Evolutionary conservation across 2,888 invertebrate species (phyloP).

Genomic region (Drosophila meridionalis): DNA sequence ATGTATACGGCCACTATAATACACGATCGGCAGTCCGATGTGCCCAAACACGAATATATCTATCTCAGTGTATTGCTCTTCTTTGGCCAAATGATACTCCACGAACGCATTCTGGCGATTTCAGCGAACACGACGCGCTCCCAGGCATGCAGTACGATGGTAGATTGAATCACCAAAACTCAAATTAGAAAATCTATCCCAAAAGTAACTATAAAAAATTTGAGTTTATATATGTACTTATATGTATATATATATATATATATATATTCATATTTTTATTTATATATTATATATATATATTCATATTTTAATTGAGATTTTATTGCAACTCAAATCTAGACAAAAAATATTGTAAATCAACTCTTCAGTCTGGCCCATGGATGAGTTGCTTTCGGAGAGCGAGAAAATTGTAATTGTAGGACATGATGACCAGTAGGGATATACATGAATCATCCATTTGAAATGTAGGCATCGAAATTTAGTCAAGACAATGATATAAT

Average conservation of each 20-base stretch:
- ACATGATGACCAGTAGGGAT: neutral
- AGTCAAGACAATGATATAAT: neutral
- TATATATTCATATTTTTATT: neutral
- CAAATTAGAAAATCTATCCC: neutral
- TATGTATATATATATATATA: neutral
- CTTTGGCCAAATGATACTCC: conserved; percentile 61
- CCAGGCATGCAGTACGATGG: neutral
- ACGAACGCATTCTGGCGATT: conserved; percentile 56
- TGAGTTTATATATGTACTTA: neutral
- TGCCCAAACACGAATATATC: conserved; percentile 60
- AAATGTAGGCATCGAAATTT: neutral
- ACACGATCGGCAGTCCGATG: conserved; percentile 67
- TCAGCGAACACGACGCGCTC: neutral
- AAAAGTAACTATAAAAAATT: neutral
- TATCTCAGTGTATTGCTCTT: conserved; percentile 64
- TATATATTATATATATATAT: neutral
- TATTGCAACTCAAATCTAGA: neutral
- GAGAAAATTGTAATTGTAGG: conserved; percentile 1
- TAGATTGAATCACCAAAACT: neutral
- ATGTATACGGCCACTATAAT: conserved; percentile 69
- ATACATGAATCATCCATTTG: neutral
- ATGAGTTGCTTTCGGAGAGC: neutral
- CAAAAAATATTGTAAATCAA: neutral
- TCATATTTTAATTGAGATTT: neutral
- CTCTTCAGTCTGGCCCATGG: neutral